Conservation (phyloP, 2,113 vertebrate species). For the crab-eating macaque (Macaca fascicularis) region DNA sequence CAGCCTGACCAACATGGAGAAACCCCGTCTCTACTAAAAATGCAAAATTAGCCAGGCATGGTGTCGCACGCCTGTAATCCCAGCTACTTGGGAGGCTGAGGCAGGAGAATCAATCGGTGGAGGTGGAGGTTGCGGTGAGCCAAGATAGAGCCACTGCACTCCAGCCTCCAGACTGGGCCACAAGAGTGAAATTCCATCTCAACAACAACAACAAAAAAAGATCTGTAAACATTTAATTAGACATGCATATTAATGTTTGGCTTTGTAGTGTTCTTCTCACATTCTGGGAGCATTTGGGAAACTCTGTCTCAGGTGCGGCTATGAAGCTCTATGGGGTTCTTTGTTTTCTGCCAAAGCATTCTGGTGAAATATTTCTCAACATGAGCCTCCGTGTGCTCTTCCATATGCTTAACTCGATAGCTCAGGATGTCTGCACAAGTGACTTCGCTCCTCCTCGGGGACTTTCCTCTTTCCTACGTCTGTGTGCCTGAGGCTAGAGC, state of each 20-base stretch:
- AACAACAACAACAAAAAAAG: too few relatives aligned
- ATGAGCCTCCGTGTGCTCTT: neutral
- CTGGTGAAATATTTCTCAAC: neutral
- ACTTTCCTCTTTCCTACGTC: fast-evolving
- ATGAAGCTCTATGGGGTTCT: neutral
- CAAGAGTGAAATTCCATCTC: too few relatives aligned
- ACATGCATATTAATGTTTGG: neutral
- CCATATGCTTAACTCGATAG: neutral
- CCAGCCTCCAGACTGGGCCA: too few relatives aligned
- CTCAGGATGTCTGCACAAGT: neutral
- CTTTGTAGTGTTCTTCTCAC: neutral
- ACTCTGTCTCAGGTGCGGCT: neutral
- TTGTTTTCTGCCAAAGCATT: neutral
- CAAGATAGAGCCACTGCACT: too few relatives aligned
- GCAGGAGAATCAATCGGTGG: too few relatives aligned
- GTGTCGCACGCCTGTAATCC: too few relatives aligned
- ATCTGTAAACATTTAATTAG: neutral
- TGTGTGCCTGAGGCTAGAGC: neutral
- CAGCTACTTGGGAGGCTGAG: too few relatives aligned
- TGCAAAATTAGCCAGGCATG: too few relatives aligned
- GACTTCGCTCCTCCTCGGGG: neutral
- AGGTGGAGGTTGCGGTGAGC: too few relatives aligned
- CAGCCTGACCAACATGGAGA: too few relatives aligned
- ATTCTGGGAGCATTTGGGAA: neutral
- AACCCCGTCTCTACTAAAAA: too few relatives aligned